Percentiles rank a stretch among this genome's conserved stretches.
These are phyloP conservation scores for Monopis laevigella DNA, from an alignment of 2,888 invertebrate species.

Conservation along the genomic window DNA sequence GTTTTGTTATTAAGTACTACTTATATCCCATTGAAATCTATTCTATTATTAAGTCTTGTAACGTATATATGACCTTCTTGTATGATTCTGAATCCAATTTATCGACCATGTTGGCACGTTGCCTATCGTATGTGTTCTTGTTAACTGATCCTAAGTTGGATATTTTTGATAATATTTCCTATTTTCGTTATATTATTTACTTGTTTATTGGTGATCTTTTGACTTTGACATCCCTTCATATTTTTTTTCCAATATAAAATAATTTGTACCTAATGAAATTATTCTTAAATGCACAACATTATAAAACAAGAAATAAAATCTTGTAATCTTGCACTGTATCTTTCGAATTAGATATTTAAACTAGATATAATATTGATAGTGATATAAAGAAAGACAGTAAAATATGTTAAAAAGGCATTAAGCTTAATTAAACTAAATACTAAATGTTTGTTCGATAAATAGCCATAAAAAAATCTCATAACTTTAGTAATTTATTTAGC, in stretches of 20 bases:
- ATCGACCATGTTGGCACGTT: constrained; percentile 4
- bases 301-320: no score
- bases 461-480: no score
- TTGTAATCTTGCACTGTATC: no score
- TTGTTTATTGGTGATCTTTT: constrained; percentile 1
- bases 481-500: no score
- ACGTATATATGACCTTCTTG: constrained; percentile 1
- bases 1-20: background rate
- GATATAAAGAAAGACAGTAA: no score
- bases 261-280: background rate
- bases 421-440: no score
- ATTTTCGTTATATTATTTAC: constrained; percentile 2
- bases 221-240: constrained; percentile 11
- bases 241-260: background rate
- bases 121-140: constrained; percentile 3
- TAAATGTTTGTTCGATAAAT: no score
- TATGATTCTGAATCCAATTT: constrained; percentile 7
- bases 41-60: background rate
- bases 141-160: constrained; percentile 10
- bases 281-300: no score
- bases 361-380: no score
- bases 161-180: constrained; percentile 10
- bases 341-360: no score
- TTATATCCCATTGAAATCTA: background rate
- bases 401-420: no score